These are phyloP conservation scores for Myotis pilosus DNA, from an alignment of 2,797 vertebrate genomes.

Conservation along the genomic window DNA sequence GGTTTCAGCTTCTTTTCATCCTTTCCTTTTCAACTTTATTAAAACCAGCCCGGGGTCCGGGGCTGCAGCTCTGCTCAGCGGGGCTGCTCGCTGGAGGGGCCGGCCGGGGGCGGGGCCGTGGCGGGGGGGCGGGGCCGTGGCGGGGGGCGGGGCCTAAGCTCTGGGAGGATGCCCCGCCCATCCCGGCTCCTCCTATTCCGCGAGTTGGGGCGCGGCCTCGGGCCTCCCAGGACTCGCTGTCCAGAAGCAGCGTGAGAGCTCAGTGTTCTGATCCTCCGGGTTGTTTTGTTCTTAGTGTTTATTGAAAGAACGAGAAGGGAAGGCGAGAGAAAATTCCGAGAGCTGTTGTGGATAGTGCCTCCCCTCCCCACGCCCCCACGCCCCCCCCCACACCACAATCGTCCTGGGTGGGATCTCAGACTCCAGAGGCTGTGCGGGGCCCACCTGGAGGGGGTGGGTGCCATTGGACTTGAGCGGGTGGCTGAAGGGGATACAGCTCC, in stretches of 20 bases:
- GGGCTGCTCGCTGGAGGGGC: background rate
- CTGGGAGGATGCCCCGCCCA: background rate
- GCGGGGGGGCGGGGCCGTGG: background rate
- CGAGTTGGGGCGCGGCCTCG: rapidly evolving
- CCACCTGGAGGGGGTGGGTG: background rate
- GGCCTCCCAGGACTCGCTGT: background rate
- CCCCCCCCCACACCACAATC: too few relatives aligned
- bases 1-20: background rate
- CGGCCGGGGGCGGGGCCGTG: too few relatives aligned
- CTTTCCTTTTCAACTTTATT: background rate
- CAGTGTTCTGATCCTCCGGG: background rate
- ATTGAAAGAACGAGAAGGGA: background rate
- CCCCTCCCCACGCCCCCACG: too few relatives aligned
- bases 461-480: background rate
- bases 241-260: background rate
- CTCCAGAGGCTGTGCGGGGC: background rate
- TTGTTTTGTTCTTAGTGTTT: background rate
- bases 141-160: background rate
- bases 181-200: rapidly evolving
- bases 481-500: background rate
- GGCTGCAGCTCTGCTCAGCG: background rate
- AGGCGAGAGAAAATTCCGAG: background rate
- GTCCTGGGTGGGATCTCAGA: background rate
- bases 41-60: background rate
- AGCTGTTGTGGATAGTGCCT: background rate